Conservation (phyloP, 2,888 invertebrate species). For the Pantelozetes paolii region DNA sequence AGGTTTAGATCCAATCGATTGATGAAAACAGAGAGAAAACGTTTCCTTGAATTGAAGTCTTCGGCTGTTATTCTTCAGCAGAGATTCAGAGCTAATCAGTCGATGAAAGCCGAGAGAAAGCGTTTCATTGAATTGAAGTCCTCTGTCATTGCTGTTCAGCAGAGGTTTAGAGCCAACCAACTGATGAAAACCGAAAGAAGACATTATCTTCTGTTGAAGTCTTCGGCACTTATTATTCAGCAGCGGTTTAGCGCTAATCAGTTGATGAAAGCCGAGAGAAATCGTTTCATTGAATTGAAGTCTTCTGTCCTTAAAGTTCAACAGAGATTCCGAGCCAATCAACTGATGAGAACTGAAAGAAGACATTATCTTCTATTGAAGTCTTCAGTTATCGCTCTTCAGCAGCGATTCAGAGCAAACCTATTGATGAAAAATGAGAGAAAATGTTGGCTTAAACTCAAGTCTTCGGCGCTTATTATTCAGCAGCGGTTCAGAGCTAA, state of each 20-base stretch:
- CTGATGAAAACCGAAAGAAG: background rate
- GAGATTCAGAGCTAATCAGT: background rate
- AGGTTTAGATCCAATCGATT: background rate
- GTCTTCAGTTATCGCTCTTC: background rate
- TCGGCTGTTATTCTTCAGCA: background rate
- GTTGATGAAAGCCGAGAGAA: background rate
- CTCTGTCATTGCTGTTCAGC: slow-evolving; percentile 18
- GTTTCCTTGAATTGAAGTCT: background rate
- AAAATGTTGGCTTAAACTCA: background rate
- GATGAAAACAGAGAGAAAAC: background rate
- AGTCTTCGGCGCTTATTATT: background rate
- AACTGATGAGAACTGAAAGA: background rate
- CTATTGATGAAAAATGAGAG: background rate
- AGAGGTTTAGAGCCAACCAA: slow-evolving; percentile 1
- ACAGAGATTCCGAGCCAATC: background rate
- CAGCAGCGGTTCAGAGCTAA: slow-evolving; percentile 23
- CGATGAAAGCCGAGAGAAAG: background rate
- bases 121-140: background rate
- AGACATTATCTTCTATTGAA: background rate
- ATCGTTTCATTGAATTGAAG: background rate
- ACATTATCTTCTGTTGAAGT: background rate
- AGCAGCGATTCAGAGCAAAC: slow-evolving; percentile 17
- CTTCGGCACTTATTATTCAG: background rate
- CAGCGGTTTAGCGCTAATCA: background rate
- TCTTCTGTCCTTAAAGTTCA: background rate